A percentile compares a stretch with the other conserved stretches of the same genome.
Evolutionary conservation across 2,888 invertebrate species (phyloP).

Genomic region (Orchesella flavescens): DNA sequence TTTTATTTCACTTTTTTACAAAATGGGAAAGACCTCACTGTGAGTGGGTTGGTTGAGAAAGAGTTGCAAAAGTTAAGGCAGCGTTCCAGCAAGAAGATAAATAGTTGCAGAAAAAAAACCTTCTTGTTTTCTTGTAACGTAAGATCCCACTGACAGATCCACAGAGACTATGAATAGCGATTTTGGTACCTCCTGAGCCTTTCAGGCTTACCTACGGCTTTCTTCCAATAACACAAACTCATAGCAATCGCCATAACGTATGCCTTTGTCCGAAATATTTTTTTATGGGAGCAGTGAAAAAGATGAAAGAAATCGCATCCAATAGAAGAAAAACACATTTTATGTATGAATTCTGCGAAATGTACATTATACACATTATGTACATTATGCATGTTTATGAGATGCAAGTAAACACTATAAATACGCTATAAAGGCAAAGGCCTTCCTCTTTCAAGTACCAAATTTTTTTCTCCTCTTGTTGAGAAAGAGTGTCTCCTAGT

Average conservation of each 20-base stretch:
- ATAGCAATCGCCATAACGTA: slow-evolving; percentile 54
- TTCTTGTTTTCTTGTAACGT: slow-evolving; percentile 36
- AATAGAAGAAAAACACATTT: slow-evolving; percentile 23
- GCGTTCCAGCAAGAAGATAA: slow-evolving; percentile 19
- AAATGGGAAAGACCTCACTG: background rate
- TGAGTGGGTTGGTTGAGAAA: slow-evolving; percentile 11
- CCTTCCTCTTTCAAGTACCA: too few species aligned
- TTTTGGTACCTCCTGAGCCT: slow-evolving; percentile 35
- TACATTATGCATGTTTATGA: background rate
- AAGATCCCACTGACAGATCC: slow-evolving; percentile 39
- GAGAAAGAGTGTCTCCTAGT: background rate
- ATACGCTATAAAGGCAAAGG: too few species aligned
- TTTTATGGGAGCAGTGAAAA: slow-evolving; percentile 55
- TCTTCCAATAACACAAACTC: slow-evolving; percentile 44
- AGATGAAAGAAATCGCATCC: slow-evolving; percentile 52
- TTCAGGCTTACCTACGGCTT: slow-evolving; percentile 49
- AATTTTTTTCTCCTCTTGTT: background rate
- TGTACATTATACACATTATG: background rate
- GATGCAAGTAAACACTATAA: background rate
- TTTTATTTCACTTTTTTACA: background rate
- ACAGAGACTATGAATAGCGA: slow-evolving; percentile 39
- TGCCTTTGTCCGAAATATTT: slow-evolving; percentile 56
- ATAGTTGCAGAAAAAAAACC: slow-evolving; percentile 24
- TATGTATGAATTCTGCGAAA: slow-evolving; percentile 19
- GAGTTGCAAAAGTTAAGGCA: slow-evolving; percentile 5